These are phyloP conservation scores for Sphyrna mokarran DNA, from an alignment of 2,113 vertebrate genomes.

Conservation along the genomic window DNA sequence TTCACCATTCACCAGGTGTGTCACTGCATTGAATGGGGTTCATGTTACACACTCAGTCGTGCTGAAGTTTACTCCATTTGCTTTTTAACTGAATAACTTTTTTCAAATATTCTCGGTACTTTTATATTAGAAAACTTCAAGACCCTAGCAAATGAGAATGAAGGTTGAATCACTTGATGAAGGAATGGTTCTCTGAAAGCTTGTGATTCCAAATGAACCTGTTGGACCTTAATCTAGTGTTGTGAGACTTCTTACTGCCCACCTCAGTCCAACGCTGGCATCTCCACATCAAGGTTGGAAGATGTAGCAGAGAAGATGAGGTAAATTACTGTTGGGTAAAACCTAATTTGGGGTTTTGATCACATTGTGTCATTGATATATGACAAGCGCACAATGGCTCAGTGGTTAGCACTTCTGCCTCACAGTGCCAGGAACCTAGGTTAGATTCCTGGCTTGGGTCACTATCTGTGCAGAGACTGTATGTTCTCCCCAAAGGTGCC, in stretches of 20 bases:
- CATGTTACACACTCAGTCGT: background rate
- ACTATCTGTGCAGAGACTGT: too few relatives aligned
- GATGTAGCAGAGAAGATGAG: background rate
- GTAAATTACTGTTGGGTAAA: background rate
- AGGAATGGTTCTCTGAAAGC: too few relatives aligned
- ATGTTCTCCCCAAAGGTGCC: too few relatives aligned
- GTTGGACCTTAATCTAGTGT: too few relatives aligned
- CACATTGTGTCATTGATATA: too few relatives aligned
- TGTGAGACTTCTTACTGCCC: too few relatives aligned
- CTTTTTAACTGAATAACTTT: background rate
- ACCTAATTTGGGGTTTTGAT: background rate
- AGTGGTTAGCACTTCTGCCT: too few relatives aligned
- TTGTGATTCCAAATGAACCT: too few relatives aligned
- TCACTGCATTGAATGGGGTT: background rate
- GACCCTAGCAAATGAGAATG: background rate
- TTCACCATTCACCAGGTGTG: background rate
- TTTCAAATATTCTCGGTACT: background rate
- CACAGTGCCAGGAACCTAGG: too few relatives aligned
- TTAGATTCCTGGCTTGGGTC: too few relatives aligned
- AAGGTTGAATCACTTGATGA: background rate
- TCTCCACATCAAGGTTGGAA: background rate
- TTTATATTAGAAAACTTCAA: background rate
- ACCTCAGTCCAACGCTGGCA: too few relatives aligned
- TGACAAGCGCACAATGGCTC: too few relatives aligned
- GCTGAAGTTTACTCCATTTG: background rate